Evolutionary conservation across 2,888 invertebrate genomes (phyloP), one percentile per base, ranked within the genome.

Genomic region (Parnassius apollo): DNA sequence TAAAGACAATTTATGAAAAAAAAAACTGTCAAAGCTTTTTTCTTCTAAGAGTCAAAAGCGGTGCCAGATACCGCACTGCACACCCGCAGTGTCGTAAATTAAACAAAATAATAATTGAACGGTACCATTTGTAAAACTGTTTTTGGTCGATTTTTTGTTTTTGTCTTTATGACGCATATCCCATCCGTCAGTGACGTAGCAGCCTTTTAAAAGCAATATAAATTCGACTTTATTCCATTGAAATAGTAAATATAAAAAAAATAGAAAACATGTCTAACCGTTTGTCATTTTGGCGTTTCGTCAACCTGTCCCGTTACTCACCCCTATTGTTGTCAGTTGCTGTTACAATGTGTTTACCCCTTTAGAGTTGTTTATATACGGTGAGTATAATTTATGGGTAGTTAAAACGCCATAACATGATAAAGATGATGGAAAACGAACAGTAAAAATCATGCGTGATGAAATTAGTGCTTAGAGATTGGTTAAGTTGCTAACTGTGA

Each of bases 41-140:
- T 35, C 35, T 59, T 69, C 68, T 52, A 52, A 2, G 10, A 42
- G 75, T 71, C 73, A 71, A 76, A 85, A 85, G 49, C 86, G 85
- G 85, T 77, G 69, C 77, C 65, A 81, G 76, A 69, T 75, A 74
- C 81, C 80, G 80, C 81, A 85, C 84, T 83, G 86, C 82, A 81
- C 73, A 71, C 86, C 86, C 85, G 79, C 75, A 83, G 75, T 66
- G 78, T 80, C 80, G 75, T 90, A 90, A 89, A 90, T 86, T 79
- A 82, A 68, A 81, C 79, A 80, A 78, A 83, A 82, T 74, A 78
- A 81, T 76, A 62, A 58, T 80, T 79, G 73, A 88, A 90, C 91
- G 89, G 91, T 80, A 91, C 68, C 76, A 71, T 88, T 89, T 88
- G 91, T 90, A 77, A 81, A 86, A 85, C 84, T 81, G 85, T 84